Evolutionary conservation across 1,140 invertebrate species (phyloP).

Genomic region (Manduca sexta): DNA sequence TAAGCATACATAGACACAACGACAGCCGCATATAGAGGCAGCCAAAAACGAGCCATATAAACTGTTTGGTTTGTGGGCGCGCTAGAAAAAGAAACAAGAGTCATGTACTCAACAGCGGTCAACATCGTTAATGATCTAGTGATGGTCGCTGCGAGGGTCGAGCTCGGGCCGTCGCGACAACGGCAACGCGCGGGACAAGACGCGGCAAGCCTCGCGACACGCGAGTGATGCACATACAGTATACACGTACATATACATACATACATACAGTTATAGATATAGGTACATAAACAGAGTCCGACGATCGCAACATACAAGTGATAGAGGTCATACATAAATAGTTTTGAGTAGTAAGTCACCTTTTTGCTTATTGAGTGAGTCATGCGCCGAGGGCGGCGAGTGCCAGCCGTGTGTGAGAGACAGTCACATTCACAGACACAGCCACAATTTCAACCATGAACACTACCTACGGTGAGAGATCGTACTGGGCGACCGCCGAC

Average conservation of each 20-base stretch:
- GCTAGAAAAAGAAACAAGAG: constrained; percentile 67
- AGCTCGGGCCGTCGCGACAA: no score
- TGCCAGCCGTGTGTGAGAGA: constrained; percentile 19
- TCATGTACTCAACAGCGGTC: constrained; percentile 50
- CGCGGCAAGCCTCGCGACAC: no score
- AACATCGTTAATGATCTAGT: constrained; percentile 28
- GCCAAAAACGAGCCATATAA: constrained; percentile 71
- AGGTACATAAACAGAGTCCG: constrained; percentile 38
- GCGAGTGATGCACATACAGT: no score
- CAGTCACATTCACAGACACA: constrained; percentile 43
- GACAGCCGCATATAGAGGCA: constrained; percentile 69
- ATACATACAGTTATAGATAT: no score
- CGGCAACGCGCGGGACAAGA: no score
- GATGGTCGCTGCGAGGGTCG: constrained; percentile 16
- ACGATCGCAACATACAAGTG: constrained; percentile 40
- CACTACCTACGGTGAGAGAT: constrained; percentile 40
- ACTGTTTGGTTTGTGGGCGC: constrained; percentile 69
- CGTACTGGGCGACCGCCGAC: constrained; percentile 25
- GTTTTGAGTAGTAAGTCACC: constrained; percentile 78
- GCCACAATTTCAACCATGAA: constrained; percentile 62
- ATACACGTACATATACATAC: no score
- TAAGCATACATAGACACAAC: constrained; percentile 71
- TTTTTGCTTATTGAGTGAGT: constrained; percentile 48
- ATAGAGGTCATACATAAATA: constrained; percentile 61
- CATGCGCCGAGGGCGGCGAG: constrained; percentile 48